Base-by-base conservation (phyloP, 2,888 invertebrate species). In the Eretmocerus hayati region DNA sequence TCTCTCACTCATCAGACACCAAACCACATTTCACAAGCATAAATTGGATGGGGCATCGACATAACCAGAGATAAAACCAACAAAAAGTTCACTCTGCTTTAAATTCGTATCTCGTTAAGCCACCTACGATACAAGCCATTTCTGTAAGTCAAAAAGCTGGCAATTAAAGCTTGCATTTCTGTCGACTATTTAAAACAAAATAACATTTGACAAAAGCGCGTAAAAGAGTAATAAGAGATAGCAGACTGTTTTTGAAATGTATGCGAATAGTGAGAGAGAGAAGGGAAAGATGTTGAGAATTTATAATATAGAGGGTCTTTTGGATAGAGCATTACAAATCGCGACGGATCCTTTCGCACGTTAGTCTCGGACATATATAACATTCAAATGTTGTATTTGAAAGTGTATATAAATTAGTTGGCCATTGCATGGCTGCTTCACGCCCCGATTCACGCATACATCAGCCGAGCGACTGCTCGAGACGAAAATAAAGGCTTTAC, bases 371-470 rank as follows among this genome's bases (percentile, higher is more conserved):
- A 4, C 11, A n/a, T 9, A n/a, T n/a, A n/a, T n/a, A n/a, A n/a
- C n/a, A n/a, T n/a, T n/a, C n/a, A n/a, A n/a, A n/a, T n/a, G n/a
- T n/a, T n/a, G n/a, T n/a, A n/a, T n/a, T n/a, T n/a, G n/a, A n/a
- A n/a, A n/a, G n/a, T n/a, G n/a, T n/a, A n/a, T n/a, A n/a, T n/a
- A n/a, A n/a, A n/a, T n/a, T n/a, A n/a, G n/a, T n/a, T n/a, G n/a
- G n/a, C n/a, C 35, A 5, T 13, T 37, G 20, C 20, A 9, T 32
- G 39, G 36, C 20, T n/a, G 22, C 42, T 48, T 46, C 42, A 20
- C 41, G 46, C 53, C 41, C 49, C 49, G 49, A 44, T 50, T 53
- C 49, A 20, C 41, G 37, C 42, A 50, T 50, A 50, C 44, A 53
- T 46, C 49, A 49, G 49, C 49, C 50, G 47, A 50, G 47, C 47